Evolutionary conservation across 37 sponge, comb jelly and placozoan genomes (phyloP).

Genomic region (Diacarnus erythraeanus): DNA sequence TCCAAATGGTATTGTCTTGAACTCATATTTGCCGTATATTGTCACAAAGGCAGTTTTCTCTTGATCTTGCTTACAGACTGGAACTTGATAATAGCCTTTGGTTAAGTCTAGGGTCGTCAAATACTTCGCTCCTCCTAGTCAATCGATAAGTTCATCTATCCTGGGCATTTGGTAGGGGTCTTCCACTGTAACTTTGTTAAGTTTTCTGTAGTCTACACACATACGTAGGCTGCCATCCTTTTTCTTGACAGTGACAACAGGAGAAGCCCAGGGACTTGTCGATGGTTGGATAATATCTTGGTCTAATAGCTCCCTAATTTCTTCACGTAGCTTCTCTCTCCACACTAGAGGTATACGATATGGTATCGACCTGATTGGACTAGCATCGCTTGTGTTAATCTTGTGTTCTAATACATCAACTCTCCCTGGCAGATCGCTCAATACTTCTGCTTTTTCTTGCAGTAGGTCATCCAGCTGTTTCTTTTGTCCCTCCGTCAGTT

Average conservation of each 20-base stretch:
- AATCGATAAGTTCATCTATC: no score
- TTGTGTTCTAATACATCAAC: neutral
- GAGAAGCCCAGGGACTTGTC: neutral
- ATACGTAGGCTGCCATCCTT: neutral
- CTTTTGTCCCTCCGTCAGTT: neutral
- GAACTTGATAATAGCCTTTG: constrained; percentile 54
- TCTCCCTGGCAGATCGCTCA: neutral
- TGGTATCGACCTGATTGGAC: neutral
- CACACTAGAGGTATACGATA: neutral
- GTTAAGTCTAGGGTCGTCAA: no score
- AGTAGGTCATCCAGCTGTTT: neutral
- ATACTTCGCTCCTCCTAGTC: no score
- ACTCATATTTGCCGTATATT: constrained; percentile 57
- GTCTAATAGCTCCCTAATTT: neutral
- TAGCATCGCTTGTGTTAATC: neutral
- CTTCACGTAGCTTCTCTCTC: neutral
- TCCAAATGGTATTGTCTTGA: constrained; percentile 57
- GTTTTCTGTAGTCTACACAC: neutral
- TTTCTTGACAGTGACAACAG: neutral
- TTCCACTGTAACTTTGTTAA: neutral
- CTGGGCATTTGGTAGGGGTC: neutral
- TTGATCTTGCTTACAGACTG: constrained; percentile 35
- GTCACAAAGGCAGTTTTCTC: constrained; percentile 52
- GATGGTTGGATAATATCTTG: neutral
- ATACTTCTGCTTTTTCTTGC: neutral